Base-by-base conservation (phyloP, 2,797 vertebrate genomes). In the Cyclura pinguis region DNA sequence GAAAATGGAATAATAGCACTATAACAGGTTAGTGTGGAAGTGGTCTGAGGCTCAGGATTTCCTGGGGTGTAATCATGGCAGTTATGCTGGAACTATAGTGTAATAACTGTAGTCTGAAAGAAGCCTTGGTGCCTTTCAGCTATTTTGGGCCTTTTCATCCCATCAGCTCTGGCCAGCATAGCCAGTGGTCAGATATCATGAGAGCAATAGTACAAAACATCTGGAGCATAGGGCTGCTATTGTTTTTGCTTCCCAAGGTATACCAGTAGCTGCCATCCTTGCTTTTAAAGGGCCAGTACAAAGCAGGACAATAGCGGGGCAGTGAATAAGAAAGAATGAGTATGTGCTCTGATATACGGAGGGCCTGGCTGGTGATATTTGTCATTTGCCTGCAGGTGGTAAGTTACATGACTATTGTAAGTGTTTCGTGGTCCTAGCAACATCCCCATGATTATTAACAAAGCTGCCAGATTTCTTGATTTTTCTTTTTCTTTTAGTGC, bases 351-450 rank as follows among this genome's bases (percentile, higher is more conserved):
- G 35, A 16, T 22, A 10, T 35, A 62, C 6, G 57, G 20, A 29
- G 42, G 9, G 32, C 27, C 7, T 47, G 57, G 47, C 8, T 35
- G 59, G n/a, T 67, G 24, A 5, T 57, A n/a, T n/a, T 80, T 22
- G 47, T 27, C 27, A 69, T 64, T 78, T 85, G 27, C 74, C 42
- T n/a, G 9, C 50, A 78, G 35, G 10, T 84, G 18, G 82, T 69
- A 62, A 64, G 29, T 52, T 64, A 20, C n/a, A 7, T 9, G 10
- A 20, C 29, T 78, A 20, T 69, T 85, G 27, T 10, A 69, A 22
- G 84, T 67, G 81, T 80, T 94, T 81, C 78, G 32, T 93, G 74
- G 32, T 69, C 67, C 67, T 87, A 35, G 64, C 55, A 73, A 57
- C 27, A 69, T 13, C 29, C 29, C 3, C 3, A 32, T 69, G 22